Percentiles rank a stretch among this genome's conserved stretches.
These are phyloP conservation scores for Urocolius indicus DNA, from an alignment of 2,113 vertebrate species.

Conservation along the genomic window DNA sequence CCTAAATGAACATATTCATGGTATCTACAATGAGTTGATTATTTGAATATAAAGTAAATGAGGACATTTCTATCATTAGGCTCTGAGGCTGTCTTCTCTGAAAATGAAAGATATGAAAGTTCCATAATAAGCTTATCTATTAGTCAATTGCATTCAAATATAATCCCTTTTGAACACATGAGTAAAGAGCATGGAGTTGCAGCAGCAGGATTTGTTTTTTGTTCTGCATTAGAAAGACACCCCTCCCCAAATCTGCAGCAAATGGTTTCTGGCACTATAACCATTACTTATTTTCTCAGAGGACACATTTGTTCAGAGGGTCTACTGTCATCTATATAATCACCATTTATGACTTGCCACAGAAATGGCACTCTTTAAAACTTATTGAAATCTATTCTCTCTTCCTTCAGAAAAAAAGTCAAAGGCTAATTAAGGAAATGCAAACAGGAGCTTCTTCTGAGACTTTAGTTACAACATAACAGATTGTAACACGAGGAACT, in stretches of 20 bases:
- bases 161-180: neutral
- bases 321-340: neutral
- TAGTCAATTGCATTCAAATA: neutral
- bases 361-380: neutral
- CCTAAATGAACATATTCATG: constrained; percentile 18
- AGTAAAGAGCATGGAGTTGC: neutral
- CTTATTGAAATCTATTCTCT: neutral
- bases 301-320: neutral
- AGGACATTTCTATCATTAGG: neutral
- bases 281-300: neutral
- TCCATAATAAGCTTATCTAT: constrained; percentile 8
- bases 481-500: neutral
- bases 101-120: neutral
- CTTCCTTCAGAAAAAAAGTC: neutral
- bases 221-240: neutral
- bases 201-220: neutral
- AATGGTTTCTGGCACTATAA: neutral
- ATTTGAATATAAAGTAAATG: constrained; percentile 26
- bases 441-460: neutral
- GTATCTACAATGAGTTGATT: neutral
- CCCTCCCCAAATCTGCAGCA: neutral
- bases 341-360: neutral
- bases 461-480: neutral
- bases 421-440: constrained; percentile 39
- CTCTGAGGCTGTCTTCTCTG: neutral